Conservation (phyloP, 2,113 vertebrate genomes). For the Varanus komodoensis region DNA sequence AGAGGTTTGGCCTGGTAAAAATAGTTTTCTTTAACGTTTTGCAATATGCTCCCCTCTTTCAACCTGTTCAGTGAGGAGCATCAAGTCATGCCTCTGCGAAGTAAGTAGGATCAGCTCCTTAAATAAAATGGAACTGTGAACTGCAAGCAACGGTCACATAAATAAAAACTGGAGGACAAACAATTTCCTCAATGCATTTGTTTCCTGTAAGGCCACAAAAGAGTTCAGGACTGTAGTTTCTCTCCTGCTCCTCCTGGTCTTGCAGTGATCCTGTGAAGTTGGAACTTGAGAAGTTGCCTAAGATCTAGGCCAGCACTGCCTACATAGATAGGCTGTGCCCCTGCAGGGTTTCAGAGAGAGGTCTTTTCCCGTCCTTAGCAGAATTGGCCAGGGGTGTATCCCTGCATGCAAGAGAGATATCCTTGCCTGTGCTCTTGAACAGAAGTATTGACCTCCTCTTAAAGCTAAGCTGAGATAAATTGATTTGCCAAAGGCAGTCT, state of each 20-base stretch:
- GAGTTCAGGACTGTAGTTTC: background rate
- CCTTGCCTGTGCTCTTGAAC: background rate
- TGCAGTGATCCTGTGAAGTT: background rate
- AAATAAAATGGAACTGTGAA: background rate
- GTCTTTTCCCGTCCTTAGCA: background rate
- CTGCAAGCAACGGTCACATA: background rate
- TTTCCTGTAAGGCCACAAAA: background rate
- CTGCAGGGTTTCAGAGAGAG: background rate
- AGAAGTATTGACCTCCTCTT: background rate
- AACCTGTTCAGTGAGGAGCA: background rate
- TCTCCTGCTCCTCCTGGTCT: background rate
- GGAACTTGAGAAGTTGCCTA: background rate
- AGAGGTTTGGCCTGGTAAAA: background rate
- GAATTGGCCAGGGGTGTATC: background rate
- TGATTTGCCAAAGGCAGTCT: background rate
- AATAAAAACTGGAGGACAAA: accelerated
- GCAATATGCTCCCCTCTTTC: background rate
- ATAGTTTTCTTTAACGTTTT: background rate
- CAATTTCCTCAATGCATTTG: too few species aligned
- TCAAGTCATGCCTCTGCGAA: background rate
- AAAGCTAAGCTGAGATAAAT: background rate
- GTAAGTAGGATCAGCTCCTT: background rate
- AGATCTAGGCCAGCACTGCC: background rate
- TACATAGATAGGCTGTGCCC: background rate
- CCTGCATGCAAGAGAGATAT: too few species aligned